These are phyloP conservation scores for Vanacampus margaritifer DNA, from an alignment of 2,113 vertebrate genomes.

Conservation along the genomic window DNA sequence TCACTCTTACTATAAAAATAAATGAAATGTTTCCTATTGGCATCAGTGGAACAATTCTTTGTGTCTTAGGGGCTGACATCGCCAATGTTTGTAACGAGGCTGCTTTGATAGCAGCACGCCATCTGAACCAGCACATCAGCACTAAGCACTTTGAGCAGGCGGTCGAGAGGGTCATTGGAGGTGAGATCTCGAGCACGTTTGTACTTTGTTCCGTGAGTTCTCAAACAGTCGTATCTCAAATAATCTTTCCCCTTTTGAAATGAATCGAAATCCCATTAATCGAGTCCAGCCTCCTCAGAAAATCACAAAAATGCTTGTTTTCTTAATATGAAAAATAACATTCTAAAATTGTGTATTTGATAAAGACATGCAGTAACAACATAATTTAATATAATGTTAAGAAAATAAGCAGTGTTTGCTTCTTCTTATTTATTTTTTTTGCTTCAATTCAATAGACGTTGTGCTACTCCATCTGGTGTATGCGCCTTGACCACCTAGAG, in stretches of 20 bases:
- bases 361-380: too few relatives aligned
- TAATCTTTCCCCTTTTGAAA: background rate
- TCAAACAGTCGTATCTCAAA: background rate
- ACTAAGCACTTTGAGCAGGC: conserved; percentile 91
- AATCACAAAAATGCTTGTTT: too few relatives aligned
- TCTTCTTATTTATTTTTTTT: too few relatives aligned
- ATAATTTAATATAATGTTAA: too few relatives aligned
- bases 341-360: too few relatives aligned
- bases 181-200: conserved; percentile 56
- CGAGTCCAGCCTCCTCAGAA: too few relatives aligned
- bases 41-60: conserved; percentile 1
- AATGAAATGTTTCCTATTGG: background rate
- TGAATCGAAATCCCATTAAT: background rate
- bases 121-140: conserved; percentile 71
- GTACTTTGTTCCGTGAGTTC: background rate
- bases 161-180: conserved; percentile 91
- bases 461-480: too few relatives aligned
- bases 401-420: too few relatives aligned
- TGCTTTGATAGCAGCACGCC: conserved; percentile 73
- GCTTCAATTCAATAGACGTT: too few relatives aligned
- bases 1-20: background rate
- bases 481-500: too few relatives aligned
- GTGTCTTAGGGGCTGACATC: conserved; percentile 74
- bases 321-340: too few relatives aligned
- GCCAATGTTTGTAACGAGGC: conserved; percentile 79